phyloP scores from a whole-genome alignment of 2,797 vertebrate genomes.

The Propithecus deckenii region DNA sequence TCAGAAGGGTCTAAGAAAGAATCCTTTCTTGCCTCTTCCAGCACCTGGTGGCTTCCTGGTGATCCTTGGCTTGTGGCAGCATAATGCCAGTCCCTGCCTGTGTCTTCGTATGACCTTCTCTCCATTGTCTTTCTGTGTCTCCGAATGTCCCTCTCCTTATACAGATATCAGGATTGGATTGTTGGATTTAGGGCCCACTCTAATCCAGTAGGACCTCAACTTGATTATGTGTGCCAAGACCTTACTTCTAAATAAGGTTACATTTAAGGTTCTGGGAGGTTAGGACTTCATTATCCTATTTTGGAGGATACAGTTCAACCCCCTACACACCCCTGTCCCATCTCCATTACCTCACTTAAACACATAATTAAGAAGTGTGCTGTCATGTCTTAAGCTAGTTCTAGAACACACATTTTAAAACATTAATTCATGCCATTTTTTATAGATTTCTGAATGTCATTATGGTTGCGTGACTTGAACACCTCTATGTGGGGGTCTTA shows the following conservation, averaged over 20 bases:
- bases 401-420: background rate
- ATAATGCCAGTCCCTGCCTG: background rate
- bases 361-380: background rate
- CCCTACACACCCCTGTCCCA: background rate
- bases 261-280: background rate
- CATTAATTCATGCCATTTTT: background rate
- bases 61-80: too few species aligned
- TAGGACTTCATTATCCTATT: background rate
- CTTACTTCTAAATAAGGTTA: background rate
- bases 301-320: background rate
- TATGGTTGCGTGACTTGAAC: background rate
- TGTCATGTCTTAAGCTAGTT: background rate
- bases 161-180: background rate
- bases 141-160: background rate
- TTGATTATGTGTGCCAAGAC: background rate
- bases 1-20: background rate
- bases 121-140: background rate
- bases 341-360: background rate
- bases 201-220: background rate
- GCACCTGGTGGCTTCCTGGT: background rate
- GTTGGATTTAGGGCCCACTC: background rate
- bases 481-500: background rate
- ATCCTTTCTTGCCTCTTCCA: background rate
- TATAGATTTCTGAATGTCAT: background rate
- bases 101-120: background rate